Conservation (phyloP, 2,113 vertebrate species). For the Erythrocebus patas region DNA sequence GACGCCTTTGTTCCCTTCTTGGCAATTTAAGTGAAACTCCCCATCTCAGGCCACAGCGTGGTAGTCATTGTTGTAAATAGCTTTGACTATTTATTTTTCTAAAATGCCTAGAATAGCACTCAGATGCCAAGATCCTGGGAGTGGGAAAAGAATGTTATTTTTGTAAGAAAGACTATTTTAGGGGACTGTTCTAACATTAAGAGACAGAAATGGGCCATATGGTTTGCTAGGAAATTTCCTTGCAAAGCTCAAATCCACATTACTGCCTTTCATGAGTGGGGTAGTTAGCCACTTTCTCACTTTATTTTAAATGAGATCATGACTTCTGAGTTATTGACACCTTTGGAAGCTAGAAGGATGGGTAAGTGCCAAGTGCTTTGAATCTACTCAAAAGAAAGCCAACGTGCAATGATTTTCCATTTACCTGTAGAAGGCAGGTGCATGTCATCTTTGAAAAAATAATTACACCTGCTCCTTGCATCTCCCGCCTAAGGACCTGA, state of each 20-base stretch:
- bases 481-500: not conserved
- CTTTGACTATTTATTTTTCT: slow-evolving; percentile 63
- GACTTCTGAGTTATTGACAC: not conserved
- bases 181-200: slow-evolving; percentile 50
- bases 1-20: slow-evolving; percentile 5
- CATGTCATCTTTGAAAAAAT: not conserved
- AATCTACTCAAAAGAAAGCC: not conserved
- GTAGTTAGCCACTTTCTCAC: not conserved
- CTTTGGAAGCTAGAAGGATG: not conserved
- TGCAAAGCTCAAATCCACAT: slow-evolving; percentile 37
- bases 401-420: not conserved
- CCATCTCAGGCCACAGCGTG: slow-evolving; percentile 30
- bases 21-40: not conserved
- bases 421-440: not conserved
- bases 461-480: not conserved
- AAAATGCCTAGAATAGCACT: slow-evolving; percentile 64
- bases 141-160: slow-evolving; percentile 70
- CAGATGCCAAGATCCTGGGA: slow-evolving; percentile 60
- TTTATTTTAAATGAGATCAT: not conserved
- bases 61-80: slow-evolving; percentile 66
- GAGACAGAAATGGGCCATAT: slow-evolving; percentile 61
- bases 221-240: slow-evolving; percentile 68
- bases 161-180: slow-evolving; percentile 72
- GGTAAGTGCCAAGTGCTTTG: not conserved
- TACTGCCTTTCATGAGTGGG: not conserved